Evolutionary conservation across 1,140 invertebrate species (phyloP), one percentile per base, ranked within the genome.

Genomic region (Theocolax elegans): DNA sequence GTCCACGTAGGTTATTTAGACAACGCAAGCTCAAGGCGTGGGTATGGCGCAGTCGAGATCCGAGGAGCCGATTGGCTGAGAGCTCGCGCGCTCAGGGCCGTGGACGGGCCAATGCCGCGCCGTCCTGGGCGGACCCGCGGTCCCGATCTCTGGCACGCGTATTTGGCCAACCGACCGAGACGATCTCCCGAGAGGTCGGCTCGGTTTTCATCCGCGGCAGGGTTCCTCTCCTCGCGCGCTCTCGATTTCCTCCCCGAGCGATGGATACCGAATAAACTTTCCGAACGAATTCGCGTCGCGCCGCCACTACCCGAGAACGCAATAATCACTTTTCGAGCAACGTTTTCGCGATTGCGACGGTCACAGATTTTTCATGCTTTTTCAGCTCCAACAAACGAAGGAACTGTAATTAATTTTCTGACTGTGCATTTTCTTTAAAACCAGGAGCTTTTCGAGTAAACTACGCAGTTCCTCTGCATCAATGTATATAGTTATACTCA

Each of bases 181-280:
- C 29, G 31, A n/a, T n/a, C n/a, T n/a, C 42, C 9, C 42, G 49
- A 31, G 44, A 67, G 38, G 27, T 59, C 66, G 51, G 31, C 35
- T 67, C 65, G 40, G 53, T 53, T 59, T 67, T 67, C 65, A 58
- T 25, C 65, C 31, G 17, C 29, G n/a, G n/a, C n/a, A n/a, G n/a
- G n/a, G n/a, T n/a, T n/a, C n/a, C n/a, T 31, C 25, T 25, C 12
- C 13, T 31, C 3, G 29, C 25, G 9, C 51, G 4, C 49, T 31
- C 49, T 9, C 42, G n/a, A n/a, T n/a, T n/a, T n/a, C 3, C 19
- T 1, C 6, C 19, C 7, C 13, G 10, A 1, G 21, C n/a, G n/a
- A n/a, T n/a, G n/a, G n/a, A n/a, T n/a, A n/a, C n/a, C n/a, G n/a
- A n/a, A n/a, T n/a, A n/a, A n/a, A n/a, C n/a, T n/a, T n/a, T n/a